A percentile compares a stretch with the other conserved stretches of the same genome.
phyloP scores from a whole-genome alignment of 2,113 vertebrate species.

The Cariama cristata region DNA sequence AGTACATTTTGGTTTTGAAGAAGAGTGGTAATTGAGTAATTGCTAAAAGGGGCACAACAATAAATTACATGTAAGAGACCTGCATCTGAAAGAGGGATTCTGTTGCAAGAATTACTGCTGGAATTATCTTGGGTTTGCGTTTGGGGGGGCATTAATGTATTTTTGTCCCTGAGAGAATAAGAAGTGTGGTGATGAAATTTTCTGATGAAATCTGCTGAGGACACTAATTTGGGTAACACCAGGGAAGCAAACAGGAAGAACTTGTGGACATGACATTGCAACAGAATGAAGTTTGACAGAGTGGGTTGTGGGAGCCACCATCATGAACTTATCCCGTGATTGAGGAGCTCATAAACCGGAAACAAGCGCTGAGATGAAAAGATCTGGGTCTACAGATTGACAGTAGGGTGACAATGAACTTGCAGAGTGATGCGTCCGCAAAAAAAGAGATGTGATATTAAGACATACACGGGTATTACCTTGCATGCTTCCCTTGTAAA shows the following conservation, averaged over 20 bases:
- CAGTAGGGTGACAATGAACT: not conserved
- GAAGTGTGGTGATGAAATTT: not conserved
- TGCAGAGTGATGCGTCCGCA: not conserved
- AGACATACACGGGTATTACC: not conserved
- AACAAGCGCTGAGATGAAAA: not conserved
- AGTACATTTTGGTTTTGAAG: not conserved
- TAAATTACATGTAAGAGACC: not conserved
- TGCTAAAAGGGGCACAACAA: not conserved
- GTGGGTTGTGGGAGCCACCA: not conserved
- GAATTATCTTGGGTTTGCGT: not conserved
- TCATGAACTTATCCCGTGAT: not conserved
- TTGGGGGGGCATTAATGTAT: rapidly evolving
- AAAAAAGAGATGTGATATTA: not conserved
- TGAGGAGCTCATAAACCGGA: not conserved
- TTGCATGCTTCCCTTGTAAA: not conserved
- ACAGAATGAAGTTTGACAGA: not conserved
- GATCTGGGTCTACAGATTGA: not conserved
- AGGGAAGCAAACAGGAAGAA: not conserved
- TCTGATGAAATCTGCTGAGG: not conserved
- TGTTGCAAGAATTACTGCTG: not conserved
- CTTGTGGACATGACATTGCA: not conserved
- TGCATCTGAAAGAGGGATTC: not conserved
- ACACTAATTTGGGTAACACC: not conserved
- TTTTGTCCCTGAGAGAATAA: not conserved
- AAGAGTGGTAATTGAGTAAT: not conserved